phyloP scores from a whole-genome alignment of 53 echinoderm and acorn worm genomes.

The Zoroaster sp. region DNA sequence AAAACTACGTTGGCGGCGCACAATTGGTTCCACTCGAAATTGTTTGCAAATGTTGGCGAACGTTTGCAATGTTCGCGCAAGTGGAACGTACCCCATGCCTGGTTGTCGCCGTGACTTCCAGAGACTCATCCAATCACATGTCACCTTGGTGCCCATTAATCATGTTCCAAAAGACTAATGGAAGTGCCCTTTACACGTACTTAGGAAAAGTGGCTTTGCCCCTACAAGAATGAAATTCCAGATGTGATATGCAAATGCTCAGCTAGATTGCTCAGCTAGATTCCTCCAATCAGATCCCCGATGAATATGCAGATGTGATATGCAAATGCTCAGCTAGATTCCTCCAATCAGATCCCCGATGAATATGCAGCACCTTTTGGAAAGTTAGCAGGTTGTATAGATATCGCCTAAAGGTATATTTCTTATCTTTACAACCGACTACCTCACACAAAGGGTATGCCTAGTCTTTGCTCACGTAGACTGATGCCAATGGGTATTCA shows the following conservation, averaged over 20 bases:
- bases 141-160: neutral
- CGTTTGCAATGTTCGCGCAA: too few species aligned
- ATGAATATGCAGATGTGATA: neutral
- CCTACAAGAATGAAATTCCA: too few species aligned
- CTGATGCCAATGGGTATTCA: neutral
- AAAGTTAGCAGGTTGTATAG: constrained; percentile 59
- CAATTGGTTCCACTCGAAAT: too few species aligned
- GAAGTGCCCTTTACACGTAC: too few species aligned
- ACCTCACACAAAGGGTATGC: constrained; percentile 59
- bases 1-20: too few species aligned
- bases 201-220: too few species aligned
- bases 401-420: constrained; percentile 56
- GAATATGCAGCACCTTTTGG: constrained; percentile 51
- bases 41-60: too few species aligned
- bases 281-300: neutral
- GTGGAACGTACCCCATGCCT: too few species aligned
- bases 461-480: neutral
- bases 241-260: neutral
- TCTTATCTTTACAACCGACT: constrained; percentile 64
- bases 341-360: constrained; percentile 29
- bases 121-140: neutral
- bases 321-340: neutral
- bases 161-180: too few species aligned
- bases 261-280: too few species aligned
- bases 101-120: too few species aligned